These are phyloP conservation scores for Pampusana beccarii DNA, from an alignment of 2,113 vertebrate species.

Conservation along the genomic window DNA sequence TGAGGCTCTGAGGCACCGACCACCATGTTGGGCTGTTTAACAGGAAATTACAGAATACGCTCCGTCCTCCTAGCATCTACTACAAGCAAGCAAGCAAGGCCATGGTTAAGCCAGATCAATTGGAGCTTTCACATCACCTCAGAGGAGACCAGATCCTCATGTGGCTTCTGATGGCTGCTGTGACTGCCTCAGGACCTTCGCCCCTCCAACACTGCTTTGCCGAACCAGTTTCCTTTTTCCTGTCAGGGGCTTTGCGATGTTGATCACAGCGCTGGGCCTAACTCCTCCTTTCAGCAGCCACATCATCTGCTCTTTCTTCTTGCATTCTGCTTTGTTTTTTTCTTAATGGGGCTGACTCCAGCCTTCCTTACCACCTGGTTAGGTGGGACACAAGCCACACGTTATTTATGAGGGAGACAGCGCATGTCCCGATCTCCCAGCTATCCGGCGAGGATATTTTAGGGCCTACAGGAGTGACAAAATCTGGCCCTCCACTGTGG, in stretches of 20 bases:
- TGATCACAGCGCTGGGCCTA: background rate
- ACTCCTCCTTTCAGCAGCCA: background rate
- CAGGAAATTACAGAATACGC: background rate
- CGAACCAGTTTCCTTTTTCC: conserved; percentile 14
- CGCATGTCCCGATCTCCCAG: background rate
- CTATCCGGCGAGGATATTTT: accelerated
- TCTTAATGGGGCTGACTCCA: accelerated
- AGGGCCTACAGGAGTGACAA: background rate
- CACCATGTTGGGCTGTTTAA: accelerated
- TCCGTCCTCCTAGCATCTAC: background rate
- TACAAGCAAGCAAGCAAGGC: background rate
- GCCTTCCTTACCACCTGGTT: background rate
- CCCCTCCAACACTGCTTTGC: background rate
- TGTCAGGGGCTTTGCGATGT: background rate
- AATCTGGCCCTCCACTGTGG: background rate
- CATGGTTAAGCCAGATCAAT: accelerated
- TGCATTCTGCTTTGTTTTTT: background rate
- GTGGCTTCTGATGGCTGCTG: background rate
- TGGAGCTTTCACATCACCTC: background rate
- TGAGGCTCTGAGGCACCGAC: accelerated
- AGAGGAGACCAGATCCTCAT: background rate
- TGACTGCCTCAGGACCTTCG: background rate
- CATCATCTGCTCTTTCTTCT: background rate
- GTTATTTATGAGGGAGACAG: background rate
- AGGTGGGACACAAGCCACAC: background rate